Evolutionary conservation across 2,113 vertebrate genomes (phyloP).

Genomic region (Arothron firmamentum): DNA sequence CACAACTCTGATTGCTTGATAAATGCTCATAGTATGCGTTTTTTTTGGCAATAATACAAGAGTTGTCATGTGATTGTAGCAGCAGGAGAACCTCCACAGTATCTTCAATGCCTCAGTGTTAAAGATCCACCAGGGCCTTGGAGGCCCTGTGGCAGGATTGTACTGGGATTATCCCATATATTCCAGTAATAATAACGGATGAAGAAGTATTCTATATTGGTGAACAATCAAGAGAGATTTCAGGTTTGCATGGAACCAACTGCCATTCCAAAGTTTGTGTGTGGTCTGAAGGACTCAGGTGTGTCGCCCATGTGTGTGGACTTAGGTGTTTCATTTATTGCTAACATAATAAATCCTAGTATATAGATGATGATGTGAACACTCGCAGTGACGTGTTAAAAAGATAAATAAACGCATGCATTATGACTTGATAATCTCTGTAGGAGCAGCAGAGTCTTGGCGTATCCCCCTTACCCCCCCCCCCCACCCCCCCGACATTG

Average conservation of each 20-base stretch:
- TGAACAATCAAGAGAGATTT: constrained; percentile 59
- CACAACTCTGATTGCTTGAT: constrained; percentile 55
- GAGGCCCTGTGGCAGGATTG: constrained; percentile 27
- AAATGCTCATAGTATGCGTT: constrained; percentile 51
- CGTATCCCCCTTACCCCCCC: constrained; percentile 55
- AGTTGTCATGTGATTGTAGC: constrained; percentile 68
- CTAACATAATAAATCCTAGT: constrained; percentile 64
- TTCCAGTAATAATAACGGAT: constrained; percentile 20
- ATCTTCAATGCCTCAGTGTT: constrained; percentile 45
- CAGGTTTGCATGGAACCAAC: constrained; percentile 66
- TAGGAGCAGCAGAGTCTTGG: constrained; percentile 53
- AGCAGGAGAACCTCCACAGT: constrained; percentile 48
- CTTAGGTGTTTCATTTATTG: constrained; percentile 66
- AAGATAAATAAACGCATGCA: constrained; percentile 61
- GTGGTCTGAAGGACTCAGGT: constrained; percentile 66
- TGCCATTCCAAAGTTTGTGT: constrained; percentile 65
- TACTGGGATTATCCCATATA: constrained; percentile 13
- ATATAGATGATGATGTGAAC: constrained; percentile 71
- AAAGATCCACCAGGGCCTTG: constrained; percentile 30
- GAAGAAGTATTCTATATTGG: constrained; percentile 23
- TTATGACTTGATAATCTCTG: constrained; percentile 69
- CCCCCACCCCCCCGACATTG: constrained; percentile 48
- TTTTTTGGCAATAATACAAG: constrained; percentile 70
- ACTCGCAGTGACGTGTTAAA: constrained; percentile 70
- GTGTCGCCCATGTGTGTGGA: constrained; percentile 61